Evolutionary conservation across 92 coral and sea anemone genomes (phyloP).

Genomic region (Zoanthus gigantus): DNA sequence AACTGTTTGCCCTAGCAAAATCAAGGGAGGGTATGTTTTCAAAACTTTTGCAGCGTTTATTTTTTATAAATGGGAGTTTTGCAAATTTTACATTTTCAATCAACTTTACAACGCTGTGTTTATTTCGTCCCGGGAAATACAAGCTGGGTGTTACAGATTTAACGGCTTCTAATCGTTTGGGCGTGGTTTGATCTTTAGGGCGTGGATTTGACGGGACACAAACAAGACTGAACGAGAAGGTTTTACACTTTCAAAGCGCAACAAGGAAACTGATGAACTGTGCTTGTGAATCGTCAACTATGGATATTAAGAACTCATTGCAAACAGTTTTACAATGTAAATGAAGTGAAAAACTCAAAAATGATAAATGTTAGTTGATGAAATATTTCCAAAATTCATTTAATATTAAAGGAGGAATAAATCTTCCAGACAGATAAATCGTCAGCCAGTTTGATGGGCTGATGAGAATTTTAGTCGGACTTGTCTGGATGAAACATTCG

Average conservation of each 20-base stretch:
- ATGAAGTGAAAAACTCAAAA: not conserved
- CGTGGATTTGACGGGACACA: slow-evolving; percentile 41
- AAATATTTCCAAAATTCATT: too few relatives aligned
- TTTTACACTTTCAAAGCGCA: slow-evolving; percentile 21
- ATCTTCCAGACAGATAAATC: too few relatives aligned
- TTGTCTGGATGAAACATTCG: too few relatives aligned
- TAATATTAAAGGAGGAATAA: too few relatives aligned
- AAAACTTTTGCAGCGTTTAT: not conserved
- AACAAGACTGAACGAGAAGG: slow-evolving; percentile 27
- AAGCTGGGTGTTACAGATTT: not conserved
- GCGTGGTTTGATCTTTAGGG: slow-evolving; percentile 47
- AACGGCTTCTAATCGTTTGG: slow-evolving; percentile 31
- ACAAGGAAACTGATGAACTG: slow-evolving; percentile 31
- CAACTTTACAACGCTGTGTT: not conserved
- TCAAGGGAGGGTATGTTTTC: not conserved
- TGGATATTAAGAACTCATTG: not conserved
- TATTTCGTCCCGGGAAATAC: not conserved
- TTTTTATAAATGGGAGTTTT: not conserved
- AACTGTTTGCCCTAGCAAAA: not conserved
- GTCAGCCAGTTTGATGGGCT: too few relatives aligned
- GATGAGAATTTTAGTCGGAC: too few relatives aligned
- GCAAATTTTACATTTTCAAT: not conserved
- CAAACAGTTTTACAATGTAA: not conserved
- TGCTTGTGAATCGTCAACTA: slow-evolving; percentile 6
- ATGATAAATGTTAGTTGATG: not conserved